Percentiles rank a stretch among this genome's conserved stretches.
These are phyloP conservation scores for Tridacna gigas DNA, from an alignment of 2,888 invertebrate genomes.

Conservation along the genomic window DNA sequence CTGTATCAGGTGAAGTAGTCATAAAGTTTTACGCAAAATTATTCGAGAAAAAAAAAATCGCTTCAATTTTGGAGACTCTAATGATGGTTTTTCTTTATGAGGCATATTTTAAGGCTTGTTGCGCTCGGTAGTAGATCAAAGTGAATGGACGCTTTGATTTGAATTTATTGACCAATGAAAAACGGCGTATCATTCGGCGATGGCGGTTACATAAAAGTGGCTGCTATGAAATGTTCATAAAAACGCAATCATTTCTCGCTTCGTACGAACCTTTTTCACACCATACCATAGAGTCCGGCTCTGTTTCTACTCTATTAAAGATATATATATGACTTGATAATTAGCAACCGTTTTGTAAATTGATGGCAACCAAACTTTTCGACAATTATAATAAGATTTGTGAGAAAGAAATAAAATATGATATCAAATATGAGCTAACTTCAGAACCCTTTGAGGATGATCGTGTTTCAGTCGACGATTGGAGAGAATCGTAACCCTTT, in stretches of 20 bases:
- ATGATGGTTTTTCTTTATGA: constrained; percentile 3
- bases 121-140: constrained; percentile 54
- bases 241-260: constrained; percentile 14
- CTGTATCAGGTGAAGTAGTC: no score
- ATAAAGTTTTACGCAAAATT: no score
- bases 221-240: constrained; percentile 50
- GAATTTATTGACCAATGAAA: constrained; percentile 61
- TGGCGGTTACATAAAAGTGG: constrained; percentile 56
- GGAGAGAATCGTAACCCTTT: no score
- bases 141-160: constrained; percentile 50
- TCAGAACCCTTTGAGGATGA: no score
- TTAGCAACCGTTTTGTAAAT: background rate
- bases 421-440: no score
- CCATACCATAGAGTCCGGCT: background rate
- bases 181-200: constrained; percentile 53
- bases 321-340: background rate
- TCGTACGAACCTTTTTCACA: background rate
- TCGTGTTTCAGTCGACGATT: no score
- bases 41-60: background rate
- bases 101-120: constrained; percentile 15
- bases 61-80: background rate
- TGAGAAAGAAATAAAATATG: background rate
- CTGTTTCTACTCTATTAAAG: background rate
- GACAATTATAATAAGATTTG: background rate
- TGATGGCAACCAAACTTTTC: background rate